These are phyloP conservation scores for Tragopan temminckii DNA, from an alignment of 2,797 vertebrate genomes.

Conservation along the genomic window DNA sequence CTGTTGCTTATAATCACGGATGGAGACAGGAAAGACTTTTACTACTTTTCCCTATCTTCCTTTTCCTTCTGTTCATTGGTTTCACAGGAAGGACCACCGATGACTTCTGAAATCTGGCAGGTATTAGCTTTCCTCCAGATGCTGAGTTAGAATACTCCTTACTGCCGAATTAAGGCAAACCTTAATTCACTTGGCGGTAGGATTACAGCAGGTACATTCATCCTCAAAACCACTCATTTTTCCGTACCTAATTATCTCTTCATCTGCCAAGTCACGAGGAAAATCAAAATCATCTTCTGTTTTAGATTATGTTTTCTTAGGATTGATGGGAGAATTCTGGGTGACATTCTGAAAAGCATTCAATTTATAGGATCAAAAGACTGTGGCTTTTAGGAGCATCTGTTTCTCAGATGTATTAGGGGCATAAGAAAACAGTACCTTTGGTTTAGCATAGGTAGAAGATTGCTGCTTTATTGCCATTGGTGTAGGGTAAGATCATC, in stretches of 20 bases:
- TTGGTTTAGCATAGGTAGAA: conserved; percentile 8
- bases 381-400: conserved; percentile 1
- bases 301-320: conserved; percentile 19
- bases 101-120: conserved; percentile 23
- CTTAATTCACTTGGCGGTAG: conserved; percentile 37
- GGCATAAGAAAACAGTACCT: conserved; percentile 4
- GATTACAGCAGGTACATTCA: conserved; percentile 36
- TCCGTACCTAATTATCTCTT: conserved; percentile 33
- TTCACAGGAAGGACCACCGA: neutral
- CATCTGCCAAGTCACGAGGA: conserved; percentile 23
- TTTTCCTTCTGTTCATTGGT: neutral
- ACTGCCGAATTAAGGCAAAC: neutral
- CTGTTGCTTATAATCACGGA: neutral
- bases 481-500: neutral
- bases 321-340: conserved; percentile 20
- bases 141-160: neutral
- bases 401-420: conserved; percentile 11
- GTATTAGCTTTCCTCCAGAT: conserved; percentile 11
- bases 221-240: conserved; percentile 27
- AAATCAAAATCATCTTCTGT: conserved; percentile 3
- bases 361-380: conserved; percentile 51
- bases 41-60: neutral
- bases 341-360: conserved; percentile 48
- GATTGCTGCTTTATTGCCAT: neutral
- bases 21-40: neutral